A percentile compares a stretch with the other conserved stretches of the same genome.
phyloP scores from a whole-genome alignment of 1,140 invertebrate genomes.

The Drosophila pachea region DNA sequence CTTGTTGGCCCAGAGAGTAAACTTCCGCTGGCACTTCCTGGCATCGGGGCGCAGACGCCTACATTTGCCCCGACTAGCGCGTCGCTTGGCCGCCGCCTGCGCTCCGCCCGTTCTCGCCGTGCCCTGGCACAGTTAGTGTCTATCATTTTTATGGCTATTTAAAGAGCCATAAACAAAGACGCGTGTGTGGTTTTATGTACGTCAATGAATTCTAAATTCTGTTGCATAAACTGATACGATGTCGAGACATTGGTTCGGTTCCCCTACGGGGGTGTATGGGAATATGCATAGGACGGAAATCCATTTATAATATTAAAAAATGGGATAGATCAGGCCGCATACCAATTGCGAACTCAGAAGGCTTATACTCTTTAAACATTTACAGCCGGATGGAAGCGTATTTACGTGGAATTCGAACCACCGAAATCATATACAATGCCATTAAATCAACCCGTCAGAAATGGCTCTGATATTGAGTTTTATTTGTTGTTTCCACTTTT shows the following conservation, averaged over 20 bases:
- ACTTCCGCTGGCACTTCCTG: conserved; percentile 72
- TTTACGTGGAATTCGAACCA: too few relatives aligned
- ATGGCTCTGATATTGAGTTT: conserved; percentile 60
- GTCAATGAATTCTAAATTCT: too few relatives aligned
- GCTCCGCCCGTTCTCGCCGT: background rate
- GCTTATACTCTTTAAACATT: too few relatives aligned
- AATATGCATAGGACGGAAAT: too few relatives aligned
- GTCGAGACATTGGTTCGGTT: too few relatives aligned
- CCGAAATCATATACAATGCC: too few relatives aligned
- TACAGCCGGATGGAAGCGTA: too few relatives aligned
- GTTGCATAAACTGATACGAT: too few relatives aligned
- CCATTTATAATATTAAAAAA: too few relatives aligned
- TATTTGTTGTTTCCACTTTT: conserved; percentile 69
- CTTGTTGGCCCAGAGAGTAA: conserved; percentile 62
- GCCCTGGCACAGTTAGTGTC: conserved; percentile 38
- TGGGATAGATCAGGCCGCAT: too few relatives aligned
- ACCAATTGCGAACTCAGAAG: too few relatives aligned
- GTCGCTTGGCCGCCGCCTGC: background rate
- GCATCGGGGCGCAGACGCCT: conserved; percentile 28
- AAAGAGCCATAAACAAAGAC: conserved; percentile 59
- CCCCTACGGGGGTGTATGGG: too few relatives aligned
- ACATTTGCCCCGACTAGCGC: conserved; percentile 1
- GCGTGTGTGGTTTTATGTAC: conserved; percentile 17
- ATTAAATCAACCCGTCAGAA: background rate
- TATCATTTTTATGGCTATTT: conserved; percentile 74